Base-by-base conservation (phyloP, 2,888 invertebrate species). In the Calameuta pallipes region DNA sequence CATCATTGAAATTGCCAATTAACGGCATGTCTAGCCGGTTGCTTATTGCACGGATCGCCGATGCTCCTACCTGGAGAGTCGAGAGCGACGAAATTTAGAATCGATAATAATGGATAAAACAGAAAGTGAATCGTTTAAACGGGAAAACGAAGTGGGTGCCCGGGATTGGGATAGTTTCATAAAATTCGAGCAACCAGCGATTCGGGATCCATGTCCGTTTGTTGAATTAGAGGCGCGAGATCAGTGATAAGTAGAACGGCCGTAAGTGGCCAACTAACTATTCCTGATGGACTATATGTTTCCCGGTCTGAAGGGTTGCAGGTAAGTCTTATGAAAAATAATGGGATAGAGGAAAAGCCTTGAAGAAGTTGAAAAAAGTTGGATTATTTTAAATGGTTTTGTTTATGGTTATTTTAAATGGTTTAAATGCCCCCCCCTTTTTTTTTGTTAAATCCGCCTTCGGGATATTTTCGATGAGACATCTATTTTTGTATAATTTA, bases 61-160 rank as follows among this genome's bases (percentile, higher is more conserved):
- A 56, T 56, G 23, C 9, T 56, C 23, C 56, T 56, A 23, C 23
- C 23, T 56, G 56, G 2, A 56, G 56, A 56, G 56, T 9, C 23
- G 56, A 56, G 23, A 56, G 6, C 31, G 3, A 34, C 71, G 71
- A 11, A 34, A 34, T 31, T 23, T 12, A 34, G 31, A 34, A 71
- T 12, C 15, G 31, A 34, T 71, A 71, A 71, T 71, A 31, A 71
- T 31, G 12, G 31, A 71, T 71, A 71, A 71, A 31, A 30, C 41
- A 76, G 73, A 73, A 76, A 76, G 73, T 30, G 76, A 73, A 73
- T 76, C 73, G 56, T 76, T 76, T 13, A 71, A 34, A 12, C 71
- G 33, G 71, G 71, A 34, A 71, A 71, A 34, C 23, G 12, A 71
- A 30, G n/a, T 34, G 71, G 23, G 71, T 33, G 71, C 31, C 23